Evolutionary conservation across 2,888 invertebrate genomes (phyloP), one percentile per base, ranked within the genome.

Genomic region (Malachius bipustulatus): DNA sequence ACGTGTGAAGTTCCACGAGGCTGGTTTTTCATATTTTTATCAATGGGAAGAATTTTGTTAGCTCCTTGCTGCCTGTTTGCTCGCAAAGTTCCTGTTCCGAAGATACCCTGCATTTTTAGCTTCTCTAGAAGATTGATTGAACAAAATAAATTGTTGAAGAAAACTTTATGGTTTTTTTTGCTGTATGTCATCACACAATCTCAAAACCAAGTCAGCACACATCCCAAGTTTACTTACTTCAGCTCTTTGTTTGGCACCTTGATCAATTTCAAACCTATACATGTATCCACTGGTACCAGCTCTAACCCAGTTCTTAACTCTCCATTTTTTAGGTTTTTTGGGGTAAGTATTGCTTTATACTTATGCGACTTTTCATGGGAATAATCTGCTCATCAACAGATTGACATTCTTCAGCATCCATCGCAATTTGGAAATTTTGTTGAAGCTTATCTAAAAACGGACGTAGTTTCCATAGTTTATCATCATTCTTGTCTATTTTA

Each of bases 291-390:
- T 39, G 13, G 15, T 27, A 24, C 36, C 26, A 26, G 41, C 41
- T 16, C 38, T 28, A 3, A 39, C 36, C 36, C 38, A 41, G 30
- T 30, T 30, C 36, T 41, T 41, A 8, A 41, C 26, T 11, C 38
- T 39, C 41, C 41, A 41, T 32, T 41, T 41, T 36, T 24, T 33
- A 19, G 8, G 31, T 32, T 41, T 41, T 36, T 24, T 33, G 16
- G 8, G 31, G 31, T 6, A 36, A 16, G 16, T 34, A 39, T 11
- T 36, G 24, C 14, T 26, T 36, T 4, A 32, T 15, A 32, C 10
- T 3, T 6, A 11, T 15, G 2, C 36, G 3, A 26, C 32, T 11
- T 34, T 36, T 36, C 3, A 36, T 8, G 6, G 36, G 32, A 3
- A 36, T 11, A 4, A 36, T 34, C 15, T 12, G 4, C 10, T 32